These are phyloP conservation scores for Odontesthes bonariensis DNA, from an alignment of 2,113 vertebrate genomes.

Conservation along the genomic window DNA sequence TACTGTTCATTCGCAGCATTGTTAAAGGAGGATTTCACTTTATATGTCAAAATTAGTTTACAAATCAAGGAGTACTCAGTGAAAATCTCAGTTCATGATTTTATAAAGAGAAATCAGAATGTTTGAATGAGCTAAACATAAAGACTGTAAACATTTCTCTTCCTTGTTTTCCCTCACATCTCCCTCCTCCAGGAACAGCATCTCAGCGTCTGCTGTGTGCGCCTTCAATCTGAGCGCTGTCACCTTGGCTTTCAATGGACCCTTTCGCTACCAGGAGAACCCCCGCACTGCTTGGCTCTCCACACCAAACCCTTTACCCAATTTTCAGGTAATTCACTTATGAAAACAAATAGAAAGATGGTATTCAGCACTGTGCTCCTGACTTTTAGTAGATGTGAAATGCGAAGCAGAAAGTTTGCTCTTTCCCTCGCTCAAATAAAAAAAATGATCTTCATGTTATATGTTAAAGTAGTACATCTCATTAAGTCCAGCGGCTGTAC, in stretches of 20 bases:
- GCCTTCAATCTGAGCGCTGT: conserved; percentile 95
- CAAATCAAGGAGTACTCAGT: background rate
- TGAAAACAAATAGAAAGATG: background rate
- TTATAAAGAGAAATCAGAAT: too few relatives aligned
- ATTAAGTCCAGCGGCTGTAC: too few relatives aligned
- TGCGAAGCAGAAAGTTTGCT: too few relatives aligned
- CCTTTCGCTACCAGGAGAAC: conserved; percentile 96
- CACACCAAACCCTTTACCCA: conserved; percentile 92
- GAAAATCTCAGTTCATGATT: background rate
- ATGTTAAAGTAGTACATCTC: too few relatives aligned
- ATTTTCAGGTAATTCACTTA: conserved; percentile 87
- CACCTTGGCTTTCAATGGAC: conserved; percentile 91
- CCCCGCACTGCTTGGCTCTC: conserved; percentile 94
- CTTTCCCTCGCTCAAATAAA: too few relatives aligned
- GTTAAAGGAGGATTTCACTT: background rate
- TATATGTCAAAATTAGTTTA: background rate
- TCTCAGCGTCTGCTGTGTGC: conserved; percentile 95
- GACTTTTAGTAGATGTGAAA: too few relatives aligned
- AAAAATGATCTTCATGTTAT: too few relatives aligned
- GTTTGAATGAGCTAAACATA: too few relatives aligned
- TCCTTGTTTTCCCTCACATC: background rate
- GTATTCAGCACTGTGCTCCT: background rate
- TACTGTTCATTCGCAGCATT: conserved; percentile 13
- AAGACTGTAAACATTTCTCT: background rate
- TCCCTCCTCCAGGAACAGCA: conserved; percentile 88